These are phyloP conservation scores for Prosapia bicincta DNA, from an alignment of 2,888 invertebrate species.

Conservation along the genomic window DNA sequence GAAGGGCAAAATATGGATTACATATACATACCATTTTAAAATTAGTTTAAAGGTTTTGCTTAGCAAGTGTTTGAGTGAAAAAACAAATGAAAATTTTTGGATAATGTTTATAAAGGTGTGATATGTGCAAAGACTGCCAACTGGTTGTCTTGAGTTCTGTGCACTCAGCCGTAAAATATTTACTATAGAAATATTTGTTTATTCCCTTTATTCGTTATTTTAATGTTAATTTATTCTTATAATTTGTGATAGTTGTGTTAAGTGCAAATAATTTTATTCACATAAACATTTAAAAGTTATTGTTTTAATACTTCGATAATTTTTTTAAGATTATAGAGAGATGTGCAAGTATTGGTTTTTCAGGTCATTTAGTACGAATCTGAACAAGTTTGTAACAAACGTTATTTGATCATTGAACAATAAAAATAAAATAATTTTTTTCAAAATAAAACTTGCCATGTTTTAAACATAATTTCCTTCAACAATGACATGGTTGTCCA, in stretches of 20 bases:
- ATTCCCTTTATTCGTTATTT: background rate
- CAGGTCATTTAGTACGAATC: no score
- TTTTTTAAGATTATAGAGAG: no score
- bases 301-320: background rate
- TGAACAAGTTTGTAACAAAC: no score
- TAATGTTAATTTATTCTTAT: background rate
- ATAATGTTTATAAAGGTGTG: background rate
- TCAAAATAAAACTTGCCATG: no score
- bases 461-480: no score
- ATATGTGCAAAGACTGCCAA: background rate
- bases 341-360: no score
- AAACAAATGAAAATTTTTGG: background rate
- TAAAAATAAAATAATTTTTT: no score
- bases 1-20: background rate
- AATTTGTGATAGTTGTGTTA: background rate
- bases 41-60: background rate
- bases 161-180: no score
- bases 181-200: background rate
- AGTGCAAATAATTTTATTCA: background rate
- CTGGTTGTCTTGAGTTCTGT: background rate
- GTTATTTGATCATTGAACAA: no score
- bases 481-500: no score
- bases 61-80: background rate
- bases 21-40: background rate
- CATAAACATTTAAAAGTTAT: background rate